These are phyloP conservation scores for Dicycla oo DNA, from an alignment of 2,888 invertebrate genomes.

Conservation along the genomic window DNA sequence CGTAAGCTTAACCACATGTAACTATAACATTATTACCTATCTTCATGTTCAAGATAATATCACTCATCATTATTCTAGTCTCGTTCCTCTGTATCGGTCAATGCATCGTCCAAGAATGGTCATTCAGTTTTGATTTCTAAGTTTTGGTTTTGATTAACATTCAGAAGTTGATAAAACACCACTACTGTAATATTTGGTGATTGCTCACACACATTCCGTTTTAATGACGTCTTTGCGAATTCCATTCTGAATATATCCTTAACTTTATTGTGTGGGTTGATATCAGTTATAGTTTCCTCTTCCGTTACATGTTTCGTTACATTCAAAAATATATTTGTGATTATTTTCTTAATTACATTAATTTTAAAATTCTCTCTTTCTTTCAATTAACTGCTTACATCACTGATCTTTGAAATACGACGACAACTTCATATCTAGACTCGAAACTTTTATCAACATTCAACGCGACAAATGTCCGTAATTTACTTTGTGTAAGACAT, in stretches of 20 bases:
- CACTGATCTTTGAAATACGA: slow-evolving; percentile 13
- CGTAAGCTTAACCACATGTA: slow-evolving; percentile 56
- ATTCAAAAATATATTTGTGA: slow-evolving; percentile 4
- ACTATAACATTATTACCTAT: slow-evolving; percentile 54
- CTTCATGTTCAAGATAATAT: slow-evolving; percentile 48
- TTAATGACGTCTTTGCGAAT: slow-evolving; percentile 42
- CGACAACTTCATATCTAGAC: slow-evolving; percentile 31
- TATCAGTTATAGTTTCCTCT: slow-evolving; percentile 44
- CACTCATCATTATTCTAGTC: slow-evolving; percentile 47
- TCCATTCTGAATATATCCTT: slow-evolving; percentile 29
- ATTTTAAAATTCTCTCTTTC: not conserved
- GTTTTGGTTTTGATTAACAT: slow-evolving; percentile 15
- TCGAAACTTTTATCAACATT: slow-evolving; percentile 43
- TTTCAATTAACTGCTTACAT: not conserved
- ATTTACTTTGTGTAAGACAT: slow-evolving; percentile 52
- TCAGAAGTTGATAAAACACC: slow-evolving; percentile 12
- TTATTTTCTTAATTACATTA: not conserved
- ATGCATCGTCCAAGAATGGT: slow-evolving; percentile 26
- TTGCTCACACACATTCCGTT: slow-evolving; percentile 30
- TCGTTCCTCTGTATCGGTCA: slow-evolving; percentile 32
- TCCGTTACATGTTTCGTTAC: slow-evolving; percentile 21
- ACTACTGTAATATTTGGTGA: slow-evolving; percentile 23
- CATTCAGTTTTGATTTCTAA: slow-evolving; percentile 11
- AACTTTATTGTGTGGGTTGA: slow-evolving; percentile 26
- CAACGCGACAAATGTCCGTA: slow-evolving; percentile 48